phyloP scores from a whole-genome alignment of 2,888 invertebrate genomes.

The Nebria salina region DNA sequence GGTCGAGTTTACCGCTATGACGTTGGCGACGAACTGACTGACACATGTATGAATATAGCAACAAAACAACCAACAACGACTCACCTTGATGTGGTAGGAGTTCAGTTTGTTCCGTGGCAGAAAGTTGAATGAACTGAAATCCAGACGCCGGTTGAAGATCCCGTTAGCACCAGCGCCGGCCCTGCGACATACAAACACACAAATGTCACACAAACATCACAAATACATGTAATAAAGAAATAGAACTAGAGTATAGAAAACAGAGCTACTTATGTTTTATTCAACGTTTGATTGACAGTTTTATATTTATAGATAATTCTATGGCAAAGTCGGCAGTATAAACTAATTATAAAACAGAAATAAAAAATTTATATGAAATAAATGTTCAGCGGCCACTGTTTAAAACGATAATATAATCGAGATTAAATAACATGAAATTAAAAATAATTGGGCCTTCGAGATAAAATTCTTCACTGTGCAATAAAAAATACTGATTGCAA shows the following conservation, averaged over 20 bases:
- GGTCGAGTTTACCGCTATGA: constrained; percentile 18
- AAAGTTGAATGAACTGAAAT: constrained; percentile 94
- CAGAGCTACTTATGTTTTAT: not conserved
- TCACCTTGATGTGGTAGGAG: constrained; percentile 99
- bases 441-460: too few relatives aligned
- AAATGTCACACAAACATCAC: constrained; percentile 47
- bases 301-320: not conserved
- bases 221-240: constrained; percentile 23
- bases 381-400: too few relatives aligned
- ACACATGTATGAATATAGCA: constrained; percentile 12
- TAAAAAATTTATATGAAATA: too few relatives aligned
- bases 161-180: constrained; percentile 89
- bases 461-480: too few relatives aligned
- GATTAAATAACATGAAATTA: too few relatives aligned
- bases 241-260: not conserved
- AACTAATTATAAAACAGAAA: not conserved
- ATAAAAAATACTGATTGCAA: too few relatives aligned
- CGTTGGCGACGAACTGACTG: constrained; percentile 17
- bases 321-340: not conserved
- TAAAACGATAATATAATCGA: too few relatives aligned
- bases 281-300: not conserved
- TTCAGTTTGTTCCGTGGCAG: constrained; percentile 96
- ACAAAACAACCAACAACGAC: constrained; percentile 53
- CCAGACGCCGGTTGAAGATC: constrained; percentile 91
- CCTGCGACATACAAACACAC: constrained; percentile 66